Base-by-base conservation (phyloP, 1,140 invertebrate species). In the Apis dorsata region DNA sequence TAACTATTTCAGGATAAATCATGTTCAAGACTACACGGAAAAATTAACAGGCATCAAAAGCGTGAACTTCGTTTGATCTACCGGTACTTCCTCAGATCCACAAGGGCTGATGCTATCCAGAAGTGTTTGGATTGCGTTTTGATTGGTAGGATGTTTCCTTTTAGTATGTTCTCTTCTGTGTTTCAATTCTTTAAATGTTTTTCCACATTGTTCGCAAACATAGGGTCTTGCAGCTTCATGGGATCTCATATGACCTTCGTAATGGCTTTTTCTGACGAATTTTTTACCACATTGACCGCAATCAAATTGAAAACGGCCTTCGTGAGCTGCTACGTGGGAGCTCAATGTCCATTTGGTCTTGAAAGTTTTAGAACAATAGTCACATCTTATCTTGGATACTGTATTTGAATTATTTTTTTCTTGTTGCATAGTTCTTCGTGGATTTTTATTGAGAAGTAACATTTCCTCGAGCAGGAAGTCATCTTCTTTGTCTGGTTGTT, bases 311-410 rank as follows among this genome's bases (percentile, higher is more conserved):
- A 91, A 94, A 12, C 93, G 90, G 19, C 93, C 93, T 65, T 94
- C 93, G 79, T 94, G 93, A 10, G 93, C 93, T 0, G 93, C 93
- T 0, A 94, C 93, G 62, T 94, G 93, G 5, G 93, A 93, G 75
- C 91, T 93, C n/a, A 94, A 68, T 0, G 93, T 94, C 93, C 93
- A 94, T 65, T 94, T 94, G 0, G 93, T 93, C 79, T 94, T 94
- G 81, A 94, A 94, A 0, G 93, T 94, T 34, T 94, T 94, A n/a
- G 92, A 93, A 60, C 93, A 94, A 13, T 94, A 94, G 53, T 93
- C 91, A 70, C 93, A 94, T 4, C 92, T 89, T 44, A 94, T 93
- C 70, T 93, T 92, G 1, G 85, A 83, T 13, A 49, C 69, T 19
- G 66, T 78, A n/a, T 71, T 78, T 3, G 63, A 34, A 19, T 44